Evolutionary conservation across 35 echinoderm and acorn worm genomes (phyloP), one percentile per base, ranked within the genome.

Genomic region (Amphiura filiformis): DNA sequence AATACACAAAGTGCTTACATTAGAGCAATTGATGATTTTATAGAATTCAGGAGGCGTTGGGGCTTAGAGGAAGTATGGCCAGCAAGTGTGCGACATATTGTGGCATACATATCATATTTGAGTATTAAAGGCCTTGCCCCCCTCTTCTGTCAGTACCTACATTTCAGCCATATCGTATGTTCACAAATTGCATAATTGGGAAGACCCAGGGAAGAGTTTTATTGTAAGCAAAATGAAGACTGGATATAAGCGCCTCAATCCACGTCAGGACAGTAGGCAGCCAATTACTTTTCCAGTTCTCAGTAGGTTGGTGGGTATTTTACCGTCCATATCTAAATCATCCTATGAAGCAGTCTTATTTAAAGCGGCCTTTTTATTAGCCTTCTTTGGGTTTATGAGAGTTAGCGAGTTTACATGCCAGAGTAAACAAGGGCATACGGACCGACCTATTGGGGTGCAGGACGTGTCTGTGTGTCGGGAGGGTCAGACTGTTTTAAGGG

Each of bases 81-180:
- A 39, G 78, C 78, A 37, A 39, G 4, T 34, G 38, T 83, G 4
- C 30, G 32, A 31, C 61, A 90, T 9, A 36, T 90, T 4, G 61
- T 57, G 4, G 81, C 32, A 17, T 90, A 75, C 78, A 79, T 90
- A 33, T 34, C 81, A 76, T 57, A 65, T 28, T 32, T 90, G 52
- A 65, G 31, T 18, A 31, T 81, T 36, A 33, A 37, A 12, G 32
- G 41, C 1, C 39, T 38, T 37, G 79, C 88, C 7, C 81, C 57
- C 78, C 3, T 80, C 78, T 11, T 37, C 78, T 35, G 34, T 80
- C 4, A 36, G 3, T 31, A 34, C 78, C 3, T 80, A 80, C n/a
- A 26, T 80, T 36, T 80, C 78, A 5, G 78, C 78, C 13, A 39
- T 80, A 1, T 4, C 78, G 5, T 80, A 37, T 39, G 18, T 36